Base-by-base conservation (phyloP, 2,888 invertebrate species). In the Tethea ocularis region DNA sequence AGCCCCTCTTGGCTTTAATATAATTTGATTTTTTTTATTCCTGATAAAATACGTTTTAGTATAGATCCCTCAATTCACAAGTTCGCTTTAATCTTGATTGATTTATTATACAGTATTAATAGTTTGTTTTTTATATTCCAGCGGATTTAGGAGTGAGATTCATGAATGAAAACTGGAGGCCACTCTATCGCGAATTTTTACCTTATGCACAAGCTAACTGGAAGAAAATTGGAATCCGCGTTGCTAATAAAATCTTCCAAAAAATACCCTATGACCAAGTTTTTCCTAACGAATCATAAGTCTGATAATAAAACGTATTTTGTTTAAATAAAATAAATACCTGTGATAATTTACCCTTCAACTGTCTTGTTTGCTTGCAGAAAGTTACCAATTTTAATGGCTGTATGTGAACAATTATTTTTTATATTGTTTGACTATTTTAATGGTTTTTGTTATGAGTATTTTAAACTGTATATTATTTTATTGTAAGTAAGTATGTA, bases 151-250 rank as follows among this genome's bases (percentile, higher is more conserved):
- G 94, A 7, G 80, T 91, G 56, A 80, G 80, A 24, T 94, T 95
- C 66, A 88, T 93, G 1, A 95, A 95, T 69, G 91, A 94, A 59
- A 94, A 95, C 77, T 95, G 95, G 95, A 91, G 93, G 63, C 67
- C 91, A 2, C 73, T 95, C 38, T 95, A 95, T 76, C 89, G 87
- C 29, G 93, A 93, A 68, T 80, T 95, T 72, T 75, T 95, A 57
- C 95, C 95, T 0, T 89, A 86, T 57, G 89, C 94, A 7, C 89
- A 94, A 64, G 82, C 89, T 20, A 89, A 89, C 67, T 95, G 95
- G 94, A 94, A 94, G 68, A 87, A 83, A 71, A 86, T 89, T 33
- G 89, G 95, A 51, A 81, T 87, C n/a, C 88, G 90, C 33, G 74
- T 94, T 51, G 83, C 93, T 22, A 95, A 95, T 72, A 92, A 93